phyloP scores from a whole-genome alignment of 2,888 invertebrate genomes.

The Brachypalpus laphriformis region DNA sequence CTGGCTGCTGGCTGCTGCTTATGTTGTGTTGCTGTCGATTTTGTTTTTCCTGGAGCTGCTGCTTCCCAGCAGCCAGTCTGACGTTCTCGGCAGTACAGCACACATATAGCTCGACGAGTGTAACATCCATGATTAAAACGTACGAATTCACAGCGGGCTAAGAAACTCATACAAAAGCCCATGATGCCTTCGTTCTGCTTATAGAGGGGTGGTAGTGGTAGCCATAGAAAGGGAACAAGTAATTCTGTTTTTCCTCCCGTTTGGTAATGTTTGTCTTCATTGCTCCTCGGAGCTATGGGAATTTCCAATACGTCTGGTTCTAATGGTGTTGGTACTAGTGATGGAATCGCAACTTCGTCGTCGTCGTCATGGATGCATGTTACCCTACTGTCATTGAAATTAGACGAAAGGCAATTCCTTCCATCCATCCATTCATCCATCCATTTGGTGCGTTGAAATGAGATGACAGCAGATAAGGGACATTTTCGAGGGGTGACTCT shows the following conservation, averaged over 20 bases:
- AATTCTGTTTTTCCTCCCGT: conserved; percentile 18
- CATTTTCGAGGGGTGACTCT: conserved; percentile 50
- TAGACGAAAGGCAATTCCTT: conserved; percentile 54
- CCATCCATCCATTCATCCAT: conserved; percentile 30
- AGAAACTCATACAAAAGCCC: conserved; percentile 61
- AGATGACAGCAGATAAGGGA: conserved; percentile 67
- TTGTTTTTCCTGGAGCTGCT: conserved; percentile 57
- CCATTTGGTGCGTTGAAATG: conserved; percentile 51
- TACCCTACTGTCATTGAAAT: conserved; percentile 61
- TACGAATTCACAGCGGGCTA: conserved; percentile 71
- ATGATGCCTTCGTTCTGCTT: conserved; percentile 34
- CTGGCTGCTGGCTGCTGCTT: conserved; percentile 23
- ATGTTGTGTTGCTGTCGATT: conserved; percentile 43
- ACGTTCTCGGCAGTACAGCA: conserved; percentile 38
- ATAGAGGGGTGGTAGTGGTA: conserved; percentile 39
- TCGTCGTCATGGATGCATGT: conserved; percentile 48
- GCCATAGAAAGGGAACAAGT: conserved; percentile 35
- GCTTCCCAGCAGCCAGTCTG: conserved; percentile 63
- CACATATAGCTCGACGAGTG: conserved; percentile 50
- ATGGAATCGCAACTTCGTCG: conserved; percentile 61
- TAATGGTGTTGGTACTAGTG: conserved; percentile 39
- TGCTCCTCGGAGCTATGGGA: conserved; percentile 62
- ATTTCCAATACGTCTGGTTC: conserved; percentile 47
- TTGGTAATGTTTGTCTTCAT: conserved; percentile 38
- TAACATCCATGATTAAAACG: conserved; percentile 71